Base-by-base conservation (phyloP, 1,140 invertebrate genomes). In the Drosophila novamexicana region DNA sequence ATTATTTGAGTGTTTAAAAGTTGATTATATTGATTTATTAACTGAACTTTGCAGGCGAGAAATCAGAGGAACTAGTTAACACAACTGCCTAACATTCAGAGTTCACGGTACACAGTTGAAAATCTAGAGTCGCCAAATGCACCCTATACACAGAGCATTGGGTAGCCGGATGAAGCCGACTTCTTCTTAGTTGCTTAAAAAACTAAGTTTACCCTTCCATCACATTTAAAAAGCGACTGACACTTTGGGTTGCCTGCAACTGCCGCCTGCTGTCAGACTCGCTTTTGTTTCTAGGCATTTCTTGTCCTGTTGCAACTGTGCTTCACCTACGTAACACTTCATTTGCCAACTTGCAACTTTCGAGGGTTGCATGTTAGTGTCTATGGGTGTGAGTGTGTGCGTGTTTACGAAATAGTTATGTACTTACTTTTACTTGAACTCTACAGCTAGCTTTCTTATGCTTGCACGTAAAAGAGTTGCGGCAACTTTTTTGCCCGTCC, bases 361-460 rank as follows among this genome's bases (percentile, higher is more conserved):
- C 66, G 65, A 83, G 83, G 86, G 83, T 57, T 76, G 61, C 76
- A 67, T 65, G 68, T 59, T 77, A 9, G 22, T 57, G 77, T 39
- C 39, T 64, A 50, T 45, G 8, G 49, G 10, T 47, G 58, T 29
- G 44, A 39, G 54, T 68, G 64, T 84, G 62, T 83, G 74, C 70
- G 64, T 89, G 84, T 70, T 84, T 90, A 75, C 81, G 66, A 89
- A 89, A 89, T 90, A 89, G 84, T 89, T 89, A 84, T 81, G 71
- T 88, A 84, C 85, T 89, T 89, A 89, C 82, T 86, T 82, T 71
- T 80, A 84, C 80, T 89, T 89, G 77, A 88, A 88, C 84, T 84
- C 84, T 89, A 81, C 73, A 80, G 70, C 73, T 69, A 57, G 80
- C 64, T 84, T 84, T 89, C 70, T 81, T 89, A 59, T 69, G 74